Conservation (phyloP, 1,140 invertebrate species). For the Euwallacea fornicatus region DNA sequence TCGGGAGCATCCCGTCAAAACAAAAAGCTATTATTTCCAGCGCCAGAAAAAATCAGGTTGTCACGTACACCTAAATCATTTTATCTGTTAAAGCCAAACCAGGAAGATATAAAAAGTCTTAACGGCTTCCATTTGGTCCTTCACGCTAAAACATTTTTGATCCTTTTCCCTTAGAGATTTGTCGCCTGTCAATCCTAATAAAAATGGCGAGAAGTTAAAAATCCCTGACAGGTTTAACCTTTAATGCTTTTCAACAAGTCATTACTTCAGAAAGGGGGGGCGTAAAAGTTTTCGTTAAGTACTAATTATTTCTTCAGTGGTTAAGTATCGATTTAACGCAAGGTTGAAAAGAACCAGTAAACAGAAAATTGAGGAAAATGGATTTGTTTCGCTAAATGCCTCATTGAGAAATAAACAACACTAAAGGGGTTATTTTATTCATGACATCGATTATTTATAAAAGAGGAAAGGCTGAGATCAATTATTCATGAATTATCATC, state of each 20-base stretch:
- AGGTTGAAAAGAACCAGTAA: background rate
- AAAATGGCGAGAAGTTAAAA: constrained; percentile 26
- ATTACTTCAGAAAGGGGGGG: constrained; percentile 9
- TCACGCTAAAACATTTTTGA: constrained; percentile 32
- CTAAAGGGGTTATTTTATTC: background rate
- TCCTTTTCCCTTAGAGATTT: constrained; percentile 30
- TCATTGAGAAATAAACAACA: background rate
- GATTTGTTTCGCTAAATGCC: background rate
- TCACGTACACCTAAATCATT: constrained; percentile 20
- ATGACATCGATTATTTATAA: constrained; percentile 2
- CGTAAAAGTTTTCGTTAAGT: constrained; percentile 3
- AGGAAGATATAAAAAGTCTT: constrained; percentile 25
- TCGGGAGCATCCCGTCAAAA: background rate
- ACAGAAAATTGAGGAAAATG: background rate
- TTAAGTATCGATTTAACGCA: background rate
- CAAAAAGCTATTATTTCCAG: constrained; percentile 11
- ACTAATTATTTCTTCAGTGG: constrained; percentile 3
- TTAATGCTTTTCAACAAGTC: constrained; percentile 23
- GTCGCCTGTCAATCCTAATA: constrained; percentile 30
- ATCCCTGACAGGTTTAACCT: constrained; percentile 13
- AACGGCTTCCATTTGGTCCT: constrained; percentile 27
- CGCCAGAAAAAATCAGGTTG: constrained; percentile 10
- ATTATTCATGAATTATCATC: too few species aligned
- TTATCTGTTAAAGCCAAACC: constrained; percentile 30
- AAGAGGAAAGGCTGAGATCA: background rate